phyloP scores from a whole-genome alignment of 1,140 invertebrate genomes.

The Drosophila miranda region DNA sequence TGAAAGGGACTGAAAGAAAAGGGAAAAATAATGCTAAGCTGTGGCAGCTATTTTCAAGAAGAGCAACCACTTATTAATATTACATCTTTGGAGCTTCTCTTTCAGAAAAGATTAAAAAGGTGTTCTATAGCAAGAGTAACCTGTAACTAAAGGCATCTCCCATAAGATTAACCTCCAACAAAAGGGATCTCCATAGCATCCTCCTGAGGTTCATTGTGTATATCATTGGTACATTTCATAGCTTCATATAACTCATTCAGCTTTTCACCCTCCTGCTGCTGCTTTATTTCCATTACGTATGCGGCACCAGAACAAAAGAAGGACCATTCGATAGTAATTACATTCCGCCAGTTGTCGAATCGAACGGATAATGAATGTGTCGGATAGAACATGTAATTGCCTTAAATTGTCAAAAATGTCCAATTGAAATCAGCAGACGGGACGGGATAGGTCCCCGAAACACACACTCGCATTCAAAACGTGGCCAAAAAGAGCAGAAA shows the following conservation, averaged over 20 bases:
- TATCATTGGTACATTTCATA: neutral
- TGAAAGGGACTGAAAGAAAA: no score
- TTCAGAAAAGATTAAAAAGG: no score
- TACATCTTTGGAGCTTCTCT: no score
- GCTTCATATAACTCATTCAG: no score
- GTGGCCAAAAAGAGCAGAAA: slow-evolving; percentile 36
- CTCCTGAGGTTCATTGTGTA: no score
- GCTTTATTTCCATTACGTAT: slow-evolving; percentile 18
- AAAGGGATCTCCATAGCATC: no score
- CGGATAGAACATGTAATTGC: slow-evolving; percentile 55
- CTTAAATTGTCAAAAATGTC: slow-evolving; percentile 64
- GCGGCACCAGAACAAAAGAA: slow-evolving; percentile 5
- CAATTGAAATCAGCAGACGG: slow-evolving; percentile 35
- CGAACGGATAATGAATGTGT: slow-evolving; percentile 16
- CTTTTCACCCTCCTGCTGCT: neutral
- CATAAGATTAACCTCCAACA: no score
- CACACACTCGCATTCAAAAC: neutral
- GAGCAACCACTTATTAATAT: no score
- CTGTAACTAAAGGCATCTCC: no score
- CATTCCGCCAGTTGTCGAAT: slow-evolving; percentile 15
- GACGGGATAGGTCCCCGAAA: neutral
- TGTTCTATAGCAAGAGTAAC: no score
- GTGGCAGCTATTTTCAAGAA: no score
- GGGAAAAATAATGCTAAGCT: no score
- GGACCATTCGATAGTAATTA: slow-evolving; percentile 23